phyloP scores from a whole-genome alignment of 1,140 invertebrate species.

The Cydia strobilella region DNA sequence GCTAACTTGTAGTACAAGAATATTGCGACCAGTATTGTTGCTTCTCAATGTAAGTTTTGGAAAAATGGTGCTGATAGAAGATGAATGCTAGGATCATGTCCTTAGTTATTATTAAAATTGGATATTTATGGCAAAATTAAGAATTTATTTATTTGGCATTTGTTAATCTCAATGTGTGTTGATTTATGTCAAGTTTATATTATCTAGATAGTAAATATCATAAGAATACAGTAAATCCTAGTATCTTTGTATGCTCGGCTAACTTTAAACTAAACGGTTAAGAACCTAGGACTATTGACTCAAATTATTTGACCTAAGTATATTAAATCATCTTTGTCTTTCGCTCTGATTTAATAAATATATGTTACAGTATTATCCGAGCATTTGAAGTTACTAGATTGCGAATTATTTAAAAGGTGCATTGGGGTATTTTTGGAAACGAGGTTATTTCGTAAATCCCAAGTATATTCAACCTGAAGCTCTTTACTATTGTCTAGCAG shows the following conservation, averaged over 20 bases:
- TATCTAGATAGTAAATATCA: not conserved
- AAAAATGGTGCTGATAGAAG: conserved; percentile 28
- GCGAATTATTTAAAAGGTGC: not conserved
- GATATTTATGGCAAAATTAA: not conserved
- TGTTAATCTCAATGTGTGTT: not conserved
- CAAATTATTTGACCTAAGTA: no score
- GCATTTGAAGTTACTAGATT: not conserved
- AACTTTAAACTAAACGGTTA: not conserved
- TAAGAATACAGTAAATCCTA: not conserved
- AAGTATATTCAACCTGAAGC: not conserved
- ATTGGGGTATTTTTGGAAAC: not conserved
- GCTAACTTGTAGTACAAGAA: conserved; percentile 12
- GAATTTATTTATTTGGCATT: conserved; percentile 1
- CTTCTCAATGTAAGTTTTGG: conserved; percentile 32
- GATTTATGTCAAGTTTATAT: not conserved
- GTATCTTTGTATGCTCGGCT: not conserved
- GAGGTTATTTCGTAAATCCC: not conserved
- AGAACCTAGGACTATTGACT: no score
- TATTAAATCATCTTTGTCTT: not conserved
- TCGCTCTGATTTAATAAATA: not conserved
- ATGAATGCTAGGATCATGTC: not conserved
- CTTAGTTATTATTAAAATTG: not conserved
- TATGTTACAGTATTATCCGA: not conserved
- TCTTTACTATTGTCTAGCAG: no score
- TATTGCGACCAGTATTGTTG: conserved; percentile 3